Percentiles rank a stretch among this genome's conserved stretches.
Evolutionary conservation across 2,113 vertebrate genomes (phyloP).

Genomic region (Eptesicus fuscus): DNA sequence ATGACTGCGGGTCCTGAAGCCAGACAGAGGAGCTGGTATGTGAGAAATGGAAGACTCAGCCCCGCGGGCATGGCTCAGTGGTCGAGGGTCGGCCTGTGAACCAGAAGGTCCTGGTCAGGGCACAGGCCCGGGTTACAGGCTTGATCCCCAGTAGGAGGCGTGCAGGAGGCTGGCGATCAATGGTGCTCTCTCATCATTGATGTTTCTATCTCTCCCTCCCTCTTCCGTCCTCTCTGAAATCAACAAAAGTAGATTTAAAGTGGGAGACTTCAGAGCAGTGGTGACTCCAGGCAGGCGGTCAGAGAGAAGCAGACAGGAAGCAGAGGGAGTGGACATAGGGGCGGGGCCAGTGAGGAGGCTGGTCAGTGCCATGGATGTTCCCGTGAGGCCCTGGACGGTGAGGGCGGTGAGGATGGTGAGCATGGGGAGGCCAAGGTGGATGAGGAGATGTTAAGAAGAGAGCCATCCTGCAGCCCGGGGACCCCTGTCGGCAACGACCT

Average conservation of each 20-base stretch:
- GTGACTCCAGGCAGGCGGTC: background rate
- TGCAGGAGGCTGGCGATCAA: too few species aligned
- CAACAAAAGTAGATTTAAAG: too few species aligned
- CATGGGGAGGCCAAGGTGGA: background rate
- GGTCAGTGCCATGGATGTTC: background rate
- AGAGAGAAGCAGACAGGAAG: background rate
- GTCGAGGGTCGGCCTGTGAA: too few species aligned
- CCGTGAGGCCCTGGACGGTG: background rate
- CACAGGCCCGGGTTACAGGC: too few species aligned
- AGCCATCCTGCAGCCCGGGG: background rate
- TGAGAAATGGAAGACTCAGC: too few species aligned
- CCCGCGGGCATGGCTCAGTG: too few species aligned
- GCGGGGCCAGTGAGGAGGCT: background rate
- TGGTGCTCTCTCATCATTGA: too few species aligned
- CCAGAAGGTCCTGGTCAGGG: too few species aligned
- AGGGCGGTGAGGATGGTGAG: background rate
- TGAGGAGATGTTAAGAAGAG: background rate
- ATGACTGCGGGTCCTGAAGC: background rate
- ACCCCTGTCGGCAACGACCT: accelerated
- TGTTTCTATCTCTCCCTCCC: too few species aligned
- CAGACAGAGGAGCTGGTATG: accelerated
- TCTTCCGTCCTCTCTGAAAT: too few species aligned
- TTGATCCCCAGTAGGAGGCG: too few species aligned
- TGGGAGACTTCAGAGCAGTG: background rate
- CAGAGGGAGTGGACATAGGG: background rate